Base-by-base conservation (phyloP, 1,140 invertebrate genomes). In the Helicoverpa armigera region DNA sequence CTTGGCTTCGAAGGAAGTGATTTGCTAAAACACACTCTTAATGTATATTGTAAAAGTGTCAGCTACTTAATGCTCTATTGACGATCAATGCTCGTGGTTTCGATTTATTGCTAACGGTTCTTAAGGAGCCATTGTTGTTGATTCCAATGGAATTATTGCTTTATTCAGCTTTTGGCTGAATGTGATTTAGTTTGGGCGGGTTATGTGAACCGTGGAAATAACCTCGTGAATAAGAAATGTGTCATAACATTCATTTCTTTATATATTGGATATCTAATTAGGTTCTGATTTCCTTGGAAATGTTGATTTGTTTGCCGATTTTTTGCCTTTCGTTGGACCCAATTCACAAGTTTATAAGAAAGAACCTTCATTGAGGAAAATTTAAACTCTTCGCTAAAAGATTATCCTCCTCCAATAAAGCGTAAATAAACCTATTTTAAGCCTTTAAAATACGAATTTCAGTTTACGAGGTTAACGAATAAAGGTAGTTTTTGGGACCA, bases 1-100 rank as follows among this genome's bases (percentile, higher is more conserved):
- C 80, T 84, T 81, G 84, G 87, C 74, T 82, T 80, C 65, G 73
- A 82, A 92, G 94, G 92, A 95, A 95, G 86, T 95, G 92, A 94
- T 94, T 94, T 89, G 92, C 90, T 91, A 89, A 93, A 93, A 93
- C 91, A 93, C 87, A 91, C 91, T 92, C 88, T 87, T 92, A 92
- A 93, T 92, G 89, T 92, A 89, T 86, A 93, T 93, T 94, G 91
- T 92, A 83, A 86, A 90, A 89, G 89, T 80, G 89, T 87, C 83
- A 86, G 85, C 86, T 92, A 82, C 88, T 93, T 94, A 92, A 92
- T 91, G 91, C 88, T 85, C 91, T 89, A 92, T 92, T 91, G 89
- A 88, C 86, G 89, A 91, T 88, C 90, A 88, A 89, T 91, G 82
- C 73, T 88, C 83, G 79, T 82, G 86, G 85, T 87, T 92, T 90